A percentile compares a stretch with the other conserved stretches of the same genome.
Evolutionary conservation across 2,113 vertebrate genomes (phyloP).

Genomic region (Asarcornis scutulata): DNA sequence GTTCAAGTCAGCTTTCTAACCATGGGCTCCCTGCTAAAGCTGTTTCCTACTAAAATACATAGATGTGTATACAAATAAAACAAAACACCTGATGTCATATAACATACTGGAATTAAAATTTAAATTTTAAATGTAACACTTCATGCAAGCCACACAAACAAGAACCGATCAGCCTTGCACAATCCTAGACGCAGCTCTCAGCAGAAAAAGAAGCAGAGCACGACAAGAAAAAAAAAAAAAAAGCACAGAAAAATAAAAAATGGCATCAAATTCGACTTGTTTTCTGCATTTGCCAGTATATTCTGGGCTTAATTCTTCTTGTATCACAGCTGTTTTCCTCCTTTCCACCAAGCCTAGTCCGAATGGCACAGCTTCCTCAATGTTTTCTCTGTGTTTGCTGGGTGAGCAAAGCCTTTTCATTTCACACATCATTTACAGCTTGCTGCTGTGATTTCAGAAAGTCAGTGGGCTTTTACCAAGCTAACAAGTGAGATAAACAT

Average conservation of each 20-base stretch:
- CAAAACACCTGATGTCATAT: background rate
- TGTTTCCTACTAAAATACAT: slow-evolving; percentile 7
- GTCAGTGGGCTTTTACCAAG: slow-evolving; percentile 75
- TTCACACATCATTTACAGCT: slow-evolving; percentile 83
- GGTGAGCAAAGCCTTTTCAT: slow-evolving; percentile 78
- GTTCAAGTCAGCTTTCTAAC: slow-evolving; percentile 27
- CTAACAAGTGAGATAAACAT: slow-evolving; percentile 82
- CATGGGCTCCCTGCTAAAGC: background rate
- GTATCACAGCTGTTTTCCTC: background rate
- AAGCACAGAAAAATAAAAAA: background rate
- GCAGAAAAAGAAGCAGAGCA: background rate
- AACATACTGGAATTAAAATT: background rate
- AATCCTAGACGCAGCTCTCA: background rate
- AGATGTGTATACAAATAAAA: slow-evolving; percentile 34
- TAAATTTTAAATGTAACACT: slow-evolving; percentile 34
- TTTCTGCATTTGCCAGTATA: background rate
- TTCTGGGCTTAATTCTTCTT: slow-evolving; percentile 3
- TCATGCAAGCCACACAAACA: slow-evolving; percentile 33
- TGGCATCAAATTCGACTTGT: slow-evolving; percentile 1
- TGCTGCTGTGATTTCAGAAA: slow-evolving; percentile 76
- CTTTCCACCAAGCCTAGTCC: background rate
- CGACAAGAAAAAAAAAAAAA: background rate
- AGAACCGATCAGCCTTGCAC: background rate
- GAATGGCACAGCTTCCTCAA: slow-evolving; percentile 49
- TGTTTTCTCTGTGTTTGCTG: slow-evolving; percentile 61